These are phyloP conservation scores for Melanargia galathea DNA, from an alignment of 2,888 invertebrate genomes.

Conservation along the genomic window DNA sequence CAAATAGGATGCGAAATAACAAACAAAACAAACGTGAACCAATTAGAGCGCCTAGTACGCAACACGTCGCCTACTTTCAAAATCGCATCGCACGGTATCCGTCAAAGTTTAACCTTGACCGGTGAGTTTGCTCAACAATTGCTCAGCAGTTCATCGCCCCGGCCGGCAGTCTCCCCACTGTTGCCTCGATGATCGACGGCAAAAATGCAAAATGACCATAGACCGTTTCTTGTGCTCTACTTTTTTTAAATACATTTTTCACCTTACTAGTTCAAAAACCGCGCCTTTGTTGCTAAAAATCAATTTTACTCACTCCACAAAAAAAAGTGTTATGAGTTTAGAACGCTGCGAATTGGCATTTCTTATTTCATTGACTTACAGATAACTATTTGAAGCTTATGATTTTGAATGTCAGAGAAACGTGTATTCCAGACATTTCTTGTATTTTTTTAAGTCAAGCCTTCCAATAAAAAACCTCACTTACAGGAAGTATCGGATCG, in stretches of 20 bases:
- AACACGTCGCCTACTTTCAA: conserved; percentile 22
- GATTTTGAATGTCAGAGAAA: too few relatives aligned
- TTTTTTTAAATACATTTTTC: background rate
- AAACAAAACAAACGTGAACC: conserved; percentile 1
- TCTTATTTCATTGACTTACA: too few relatives aligned
- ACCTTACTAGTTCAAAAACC: background rate
- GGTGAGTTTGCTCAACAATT: conserved; percentile 47
- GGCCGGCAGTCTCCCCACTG: too few relatives aligned
- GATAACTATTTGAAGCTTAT: too few relatives aligned
- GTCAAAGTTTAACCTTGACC: conserved; percentile 46
- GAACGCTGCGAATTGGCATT: too few relatives aligned
- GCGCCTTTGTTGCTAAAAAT: too few relatives aligned
- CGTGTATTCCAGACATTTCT: too few relatives aligned
- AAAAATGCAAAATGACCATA: conserved; percentile 11
- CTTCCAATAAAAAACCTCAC: too few relatives aligned
- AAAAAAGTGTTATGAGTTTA: too few relatives aligned
- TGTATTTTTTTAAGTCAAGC: too few relatives aligned
- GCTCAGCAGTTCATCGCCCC: conserved; percentile 41
- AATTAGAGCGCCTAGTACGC: conserved; percentile 2
- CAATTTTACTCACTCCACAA: too few relatives aligned
- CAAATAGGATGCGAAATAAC: background rate
- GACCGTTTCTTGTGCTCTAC: conserved; percentile 6
- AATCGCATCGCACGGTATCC: conserved; percentile 26
- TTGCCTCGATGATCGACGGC: conserved; percentile 18
- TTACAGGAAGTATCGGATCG: too few relatives aligned